Conservation (phyloP, 2,888 invertebrate genomes). For the Sthenelais limicola region DNA sequence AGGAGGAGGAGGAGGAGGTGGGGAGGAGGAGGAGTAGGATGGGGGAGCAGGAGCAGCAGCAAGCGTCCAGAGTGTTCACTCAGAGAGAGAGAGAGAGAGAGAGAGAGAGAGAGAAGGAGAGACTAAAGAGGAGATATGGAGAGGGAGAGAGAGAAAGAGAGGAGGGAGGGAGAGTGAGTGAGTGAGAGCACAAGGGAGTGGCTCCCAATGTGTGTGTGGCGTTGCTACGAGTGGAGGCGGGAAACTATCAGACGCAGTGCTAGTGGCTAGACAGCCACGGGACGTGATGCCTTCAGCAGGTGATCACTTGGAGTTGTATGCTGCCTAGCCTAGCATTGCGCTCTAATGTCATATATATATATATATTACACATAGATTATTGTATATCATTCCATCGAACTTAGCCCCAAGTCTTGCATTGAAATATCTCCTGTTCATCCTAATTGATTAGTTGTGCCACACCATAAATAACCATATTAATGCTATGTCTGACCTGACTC, state of each 20-base stretch:
- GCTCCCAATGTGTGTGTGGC: too few species aligned
- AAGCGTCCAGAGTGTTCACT: too few species aligned
- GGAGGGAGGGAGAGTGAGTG: background rate
- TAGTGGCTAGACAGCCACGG: background rate
- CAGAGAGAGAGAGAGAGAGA: background rate
- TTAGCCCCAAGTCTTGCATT: too few species aligned
- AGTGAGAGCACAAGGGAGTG: background rate
- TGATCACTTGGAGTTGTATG: background rate
- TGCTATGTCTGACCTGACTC: too few species aligned
- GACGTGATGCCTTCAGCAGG: background rate
- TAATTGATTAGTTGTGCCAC: too few species aligned
- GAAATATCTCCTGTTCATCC: too few species aligned
- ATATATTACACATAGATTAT: too few species aligned
- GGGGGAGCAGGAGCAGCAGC: background rate
- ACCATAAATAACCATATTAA: too few species aligned
- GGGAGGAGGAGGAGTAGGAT: background rate
- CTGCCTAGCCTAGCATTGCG: background rate
- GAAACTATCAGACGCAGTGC: background rate
- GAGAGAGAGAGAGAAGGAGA: background rate
- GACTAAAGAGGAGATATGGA: background rate
- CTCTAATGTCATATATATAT: too few species aligned
- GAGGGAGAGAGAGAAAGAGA: constrained; percentile 2
- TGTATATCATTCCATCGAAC: too few species aligned
- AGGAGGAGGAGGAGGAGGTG: background rate
- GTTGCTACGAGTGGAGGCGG: background rate